Evolutionary conservation across 2,888 invertebrate species (phyloP).

Genomic region (Himalopsyche japonica): DNA sequence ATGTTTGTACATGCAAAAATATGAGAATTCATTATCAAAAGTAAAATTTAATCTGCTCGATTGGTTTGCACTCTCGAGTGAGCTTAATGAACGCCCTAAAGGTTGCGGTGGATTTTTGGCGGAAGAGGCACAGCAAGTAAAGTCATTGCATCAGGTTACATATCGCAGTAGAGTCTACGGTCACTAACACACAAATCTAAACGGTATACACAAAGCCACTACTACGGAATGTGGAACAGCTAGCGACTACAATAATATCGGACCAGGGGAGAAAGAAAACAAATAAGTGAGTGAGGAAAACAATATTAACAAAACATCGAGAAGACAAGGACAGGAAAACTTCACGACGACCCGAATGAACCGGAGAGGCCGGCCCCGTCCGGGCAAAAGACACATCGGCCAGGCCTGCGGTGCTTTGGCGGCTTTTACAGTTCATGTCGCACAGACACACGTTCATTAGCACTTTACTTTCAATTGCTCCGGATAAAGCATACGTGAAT

Average conservation of each 20-base stretch:
- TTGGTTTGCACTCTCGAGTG: background rate
- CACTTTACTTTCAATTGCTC: background rate
- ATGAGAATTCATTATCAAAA: too few species aligned
- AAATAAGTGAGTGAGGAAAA: conserved; percentile 38
- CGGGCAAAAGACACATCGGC: background rate
- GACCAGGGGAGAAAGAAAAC: conserved; percentile 59
- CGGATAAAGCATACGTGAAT: background rate
- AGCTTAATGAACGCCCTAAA: background rate
- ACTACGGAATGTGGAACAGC: conserved; percentile 29
- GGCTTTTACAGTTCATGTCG: background rate
- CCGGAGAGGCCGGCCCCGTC: background rate
- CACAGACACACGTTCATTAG: background rate
- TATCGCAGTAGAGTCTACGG: conserved; percentile 33
- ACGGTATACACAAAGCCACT: conserved; percentile 37
- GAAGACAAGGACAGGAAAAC: background rate
- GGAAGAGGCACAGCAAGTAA: conserved; percentile 28
- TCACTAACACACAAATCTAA: conserved; percentile 28
- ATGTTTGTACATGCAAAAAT: too few species aligned
- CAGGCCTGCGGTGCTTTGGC: background rate
- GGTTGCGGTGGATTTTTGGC: background rate
- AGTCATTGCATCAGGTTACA: conserved; percentile 41
- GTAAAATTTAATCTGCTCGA: background rate
- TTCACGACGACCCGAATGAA: background rate
- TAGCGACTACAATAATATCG: conserved; percentile 46
- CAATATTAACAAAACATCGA: background rate